Conservation (phyloP, 2,113 vertebrate species). For the Phaethornis superciliosus region DNA sequence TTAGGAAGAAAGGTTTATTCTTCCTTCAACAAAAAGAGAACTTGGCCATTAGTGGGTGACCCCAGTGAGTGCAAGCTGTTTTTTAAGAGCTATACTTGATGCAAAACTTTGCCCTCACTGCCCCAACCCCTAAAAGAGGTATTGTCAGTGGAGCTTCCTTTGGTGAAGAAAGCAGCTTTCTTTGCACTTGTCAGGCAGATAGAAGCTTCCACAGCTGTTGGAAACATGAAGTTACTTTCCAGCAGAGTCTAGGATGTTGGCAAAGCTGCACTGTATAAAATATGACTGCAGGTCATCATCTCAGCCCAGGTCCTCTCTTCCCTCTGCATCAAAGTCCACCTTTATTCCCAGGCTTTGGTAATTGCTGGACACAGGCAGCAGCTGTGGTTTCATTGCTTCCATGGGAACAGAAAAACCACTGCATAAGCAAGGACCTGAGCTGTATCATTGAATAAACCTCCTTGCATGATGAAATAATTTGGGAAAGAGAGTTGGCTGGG, state of each 20-base stretch:
- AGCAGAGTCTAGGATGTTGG: not conserved
- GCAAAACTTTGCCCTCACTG: not conserved
- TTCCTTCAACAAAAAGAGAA: not conserved
- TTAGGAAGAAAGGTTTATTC: not conserved
- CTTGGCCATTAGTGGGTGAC: not conserved
- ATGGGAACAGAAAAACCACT: conserved; percentile 10
- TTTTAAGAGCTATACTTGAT: not conserved
- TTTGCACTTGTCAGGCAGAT: not conserved
- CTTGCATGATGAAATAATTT: not conserved
- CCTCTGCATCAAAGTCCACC: not conserved
- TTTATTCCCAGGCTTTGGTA: not conserved
- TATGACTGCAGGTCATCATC: not conserved
- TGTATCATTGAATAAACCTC: not conserved
- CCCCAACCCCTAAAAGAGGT: not conserved
- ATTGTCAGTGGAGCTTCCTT: not conserved
- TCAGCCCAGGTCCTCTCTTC: not conserved
- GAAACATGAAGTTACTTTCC: not conserved
- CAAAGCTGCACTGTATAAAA: not conserved
- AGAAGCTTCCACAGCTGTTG: not conserved
- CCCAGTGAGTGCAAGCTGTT: not conserved
- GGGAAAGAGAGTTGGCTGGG: not conserved
- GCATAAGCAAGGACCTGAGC: not conserved
- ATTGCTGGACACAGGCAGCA: not conserved
- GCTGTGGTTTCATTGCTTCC: conserved; percentile 10
- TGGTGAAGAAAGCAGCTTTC: not conserved